These are phyloP conservation scores for Chloroceryle amazona DNA, from an alignment of 2,797 vertebrate species.

Conservation along the genomic window DNA sequence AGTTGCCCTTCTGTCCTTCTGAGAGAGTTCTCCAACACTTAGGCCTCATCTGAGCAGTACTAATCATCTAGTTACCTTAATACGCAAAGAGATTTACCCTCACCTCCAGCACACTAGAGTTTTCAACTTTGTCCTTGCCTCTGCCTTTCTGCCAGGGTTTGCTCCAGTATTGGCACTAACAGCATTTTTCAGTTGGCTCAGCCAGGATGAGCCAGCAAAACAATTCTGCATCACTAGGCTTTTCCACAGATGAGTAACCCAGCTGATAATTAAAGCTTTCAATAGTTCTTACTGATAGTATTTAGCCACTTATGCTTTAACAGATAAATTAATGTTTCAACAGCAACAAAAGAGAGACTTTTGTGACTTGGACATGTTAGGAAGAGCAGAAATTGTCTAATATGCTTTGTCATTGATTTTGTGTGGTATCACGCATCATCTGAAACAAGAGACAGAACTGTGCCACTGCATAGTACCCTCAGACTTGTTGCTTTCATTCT, in stretches of 20 bases:
- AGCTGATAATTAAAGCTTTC: neutral
- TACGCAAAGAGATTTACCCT: neutral
- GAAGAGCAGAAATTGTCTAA: neutral
- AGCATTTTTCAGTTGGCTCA: neutral
- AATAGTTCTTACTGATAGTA: neutral
- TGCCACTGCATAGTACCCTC: neutral
- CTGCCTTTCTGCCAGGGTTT: neutral
- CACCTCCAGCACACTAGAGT: neutral
- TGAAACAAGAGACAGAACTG: neutral
- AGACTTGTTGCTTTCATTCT: neutral
- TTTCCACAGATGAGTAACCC: neutral
- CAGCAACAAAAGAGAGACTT: neutral
- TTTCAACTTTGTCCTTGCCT: neutral
- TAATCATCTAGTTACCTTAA: neutral
- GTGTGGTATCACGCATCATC: neutral
- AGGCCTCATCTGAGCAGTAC: neutral
- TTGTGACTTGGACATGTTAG: neutral
- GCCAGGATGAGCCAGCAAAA: neutral
- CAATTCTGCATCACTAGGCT: rapidly evolving
- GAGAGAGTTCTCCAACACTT: neutral
- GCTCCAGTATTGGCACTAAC: neutral
- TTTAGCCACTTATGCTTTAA: neutral
- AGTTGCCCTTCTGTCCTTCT: neutral
- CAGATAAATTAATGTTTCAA: neutral
- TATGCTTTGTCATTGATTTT: neutral